Conservation (phyloP, 2,797 vertebrate genomes). For the Parauchenoglanis punctatus region DNA sequence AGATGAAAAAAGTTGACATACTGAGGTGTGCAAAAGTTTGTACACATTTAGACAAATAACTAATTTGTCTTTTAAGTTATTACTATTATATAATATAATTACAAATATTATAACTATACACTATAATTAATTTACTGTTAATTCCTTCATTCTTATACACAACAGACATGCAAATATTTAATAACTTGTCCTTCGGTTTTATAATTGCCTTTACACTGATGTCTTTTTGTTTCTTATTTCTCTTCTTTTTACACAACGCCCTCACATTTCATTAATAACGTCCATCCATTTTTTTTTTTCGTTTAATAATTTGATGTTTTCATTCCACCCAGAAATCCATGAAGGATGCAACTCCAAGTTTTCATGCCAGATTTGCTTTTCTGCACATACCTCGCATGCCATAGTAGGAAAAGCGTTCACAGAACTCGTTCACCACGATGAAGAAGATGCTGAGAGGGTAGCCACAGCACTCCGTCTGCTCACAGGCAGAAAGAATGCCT, state of each 20-base stretch:
- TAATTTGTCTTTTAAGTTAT: background rate
- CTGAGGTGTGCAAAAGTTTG: background rate
- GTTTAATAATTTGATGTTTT: background rate
- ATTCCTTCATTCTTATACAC: background rate
- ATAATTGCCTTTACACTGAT: background rate
- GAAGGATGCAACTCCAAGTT: background rate
- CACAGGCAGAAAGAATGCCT: background rate
- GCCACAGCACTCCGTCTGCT: conserved; percentile 65
- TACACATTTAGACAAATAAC: background rate
- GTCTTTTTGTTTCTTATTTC: background rate
- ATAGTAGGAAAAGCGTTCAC: conserved; percentile 96
- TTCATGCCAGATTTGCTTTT: too few relatives aligned
- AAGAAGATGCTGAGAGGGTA: conserved; percentile 92
- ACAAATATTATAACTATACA: too few relatives aligned
- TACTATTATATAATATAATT: too few relatives aligned
- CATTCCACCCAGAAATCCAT: background rate
- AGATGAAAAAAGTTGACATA: background rate
- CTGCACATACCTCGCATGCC: conserved; percentile 86
- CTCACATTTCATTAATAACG: background rate
- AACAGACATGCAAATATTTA: background rate
- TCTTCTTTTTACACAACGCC: background rate
- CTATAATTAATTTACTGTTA: background rate
- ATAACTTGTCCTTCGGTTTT: background rate
- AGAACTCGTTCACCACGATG: conserved; percentile 93
- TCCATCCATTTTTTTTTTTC: background rate